These are phyloP conservation scores for Paedocypris micromegethes DNA, from an alignment of 2,797 vertebrate genomes.

Conservation along the genomic window DNA sequence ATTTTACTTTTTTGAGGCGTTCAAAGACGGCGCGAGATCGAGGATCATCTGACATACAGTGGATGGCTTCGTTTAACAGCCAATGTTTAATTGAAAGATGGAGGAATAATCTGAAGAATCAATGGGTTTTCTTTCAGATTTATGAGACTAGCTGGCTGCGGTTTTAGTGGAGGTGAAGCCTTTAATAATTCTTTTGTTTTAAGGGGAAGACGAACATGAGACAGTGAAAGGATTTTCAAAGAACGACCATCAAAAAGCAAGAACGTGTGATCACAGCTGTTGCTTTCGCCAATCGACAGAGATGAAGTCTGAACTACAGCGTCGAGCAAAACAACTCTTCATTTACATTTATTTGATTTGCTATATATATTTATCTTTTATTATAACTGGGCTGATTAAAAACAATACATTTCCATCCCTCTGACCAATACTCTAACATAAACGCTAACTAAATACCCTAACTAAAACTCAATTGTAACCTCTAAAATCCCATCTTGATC, in stretches of 20 bases:
- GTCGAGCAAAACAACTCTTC: no score
- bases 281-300: not conserved
- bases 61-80: conserved; percentile 56
- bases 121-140: conserved; percentile 39
- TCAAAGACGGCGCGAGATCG: conserved; percentile 54
- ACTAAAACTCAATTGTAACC: no score
- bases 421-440: no score
- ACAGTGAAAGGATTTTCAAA: conserved; percentile 21
- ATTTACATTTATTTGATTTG: no score
- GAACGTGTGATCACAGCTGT: not conserved
- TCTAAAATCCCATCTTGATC: no score
- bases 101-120: conserved; percentile 54
- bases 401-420: no score
- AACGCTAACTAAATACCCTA: no score
- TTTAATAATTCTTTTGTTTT: conserved; percentile 20
- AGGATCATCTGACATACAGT: conserved; percentile 56
- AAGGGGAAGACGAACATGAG: conserved; percentile 16
- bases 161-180: conserved; percentile 11
- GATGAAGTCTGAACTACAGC: no score
- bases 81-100: conserved; percentile 63
- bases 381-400: no score
- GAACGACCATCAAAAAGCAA: not conserved
- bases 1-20: conserved; percentile 57
- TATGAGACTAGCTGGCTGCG: not conserved
- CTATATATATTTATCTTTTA: no score